Evolutionary conservation across 2,113 vertebrate species (phyloP).

Genomic region (Choloepus hoffmanni): DNA sequence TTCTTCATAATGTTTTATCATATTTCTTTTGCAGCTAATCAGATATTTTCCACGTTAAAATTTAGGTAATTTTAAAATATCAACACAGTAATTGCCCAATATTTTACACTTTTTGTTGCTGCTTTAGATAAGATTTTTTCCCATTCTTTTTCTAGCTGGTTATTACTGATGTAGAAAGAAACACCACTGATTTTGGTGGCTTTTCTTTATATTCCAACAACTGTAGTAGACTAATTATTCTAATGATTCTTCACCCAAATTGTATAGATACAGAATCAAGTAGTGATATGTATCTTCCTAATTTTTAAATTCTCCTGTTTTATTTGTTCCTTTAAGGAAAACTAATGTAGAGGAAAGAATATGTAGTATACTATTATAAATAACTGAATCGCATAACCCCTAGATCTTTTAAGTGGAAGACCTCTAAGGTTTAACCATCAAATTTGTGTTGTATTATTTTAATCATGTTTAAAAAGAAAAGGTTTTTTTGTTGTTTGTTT

Average conservation of each 20-base stretch:
- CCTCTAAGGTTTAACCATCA: neutral
- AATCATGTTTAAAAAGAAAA: neutral
- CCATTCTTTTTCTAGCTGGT: slow-evolving; percentile 11
- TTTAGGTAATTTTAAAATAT: neutral
- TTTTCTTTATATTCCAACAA: neutral
- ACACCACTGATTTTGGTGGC: neutral
- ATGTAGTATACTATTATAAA: neutral
- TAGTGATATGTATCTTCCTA: neutral
- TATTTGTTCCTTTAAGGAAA: neutral
- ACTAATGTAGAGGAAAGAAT: neutral
- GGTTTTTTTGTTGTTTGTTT: neutral
- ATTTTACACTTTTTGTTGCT: slow-evolving; percentile 4
- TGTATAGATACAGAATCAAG: neutral
- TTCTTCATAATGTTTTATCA: neutral
- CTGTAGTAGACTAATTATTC: neutral
- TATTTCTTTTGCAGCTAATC: neutral
- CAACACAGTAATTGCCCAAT: neutral
- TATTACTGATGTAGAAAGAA: neutral
- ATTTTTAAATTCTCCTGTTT: neutral
- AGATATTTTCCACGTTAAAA: neutral
- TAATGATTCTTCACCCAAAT: neutral
- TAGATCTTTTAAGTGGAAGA: neutral
- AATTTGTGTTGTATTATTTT: neutral
- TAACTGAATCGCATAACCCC: neutral
- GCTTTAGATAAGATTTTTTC: neutral